A percentile compares a stretch with the other conserved stretches of the same genome.
Conservation (phyloP, 2,113 vertebrate species). For the Ptilorrhoa leucosticta region DNA sequence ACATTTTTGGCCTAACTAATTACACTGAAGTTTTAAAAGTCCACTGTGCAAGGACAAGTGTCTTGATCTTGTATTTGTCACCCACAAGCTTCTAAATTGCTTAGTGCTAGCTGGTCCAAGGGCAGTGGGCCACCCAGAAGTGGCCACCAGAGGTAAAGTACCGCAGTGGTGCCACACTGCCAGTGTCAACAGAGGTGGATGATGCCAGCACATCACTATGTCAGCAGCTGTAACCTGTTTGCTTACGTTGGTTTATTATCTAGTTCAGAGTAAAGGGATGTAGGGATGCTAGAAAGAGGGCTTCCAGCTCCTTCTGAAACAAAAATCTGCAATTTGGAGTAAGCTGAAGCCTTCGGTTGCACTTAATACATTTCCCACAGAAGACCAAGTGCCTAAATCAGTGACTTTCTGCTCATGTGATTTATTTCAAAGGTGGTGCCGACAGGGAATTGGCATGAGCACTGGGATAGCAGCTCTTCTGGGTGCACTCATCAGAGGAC, state of each 20-base stretch:
- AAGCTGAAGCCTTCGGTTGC: background rate
- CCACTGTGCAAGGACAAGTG: background rate
- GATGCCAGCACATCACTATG: background rate
- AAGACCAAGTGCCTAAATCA: background rate
- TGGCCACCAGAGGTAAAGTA: background rate
- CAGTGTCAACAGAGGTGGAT: accelerated
- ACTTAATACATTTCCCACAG: background rate
- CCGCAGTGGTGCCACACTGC: background rate
- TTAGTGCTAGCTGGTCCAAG: background rate
- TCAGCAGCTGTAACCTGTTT: background rate
- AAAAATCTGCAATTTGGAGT: background rate
- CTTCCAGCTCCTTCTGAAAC: background rate
- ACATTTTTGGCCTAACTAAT: background rate
- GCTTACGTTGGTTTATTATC: background rate
- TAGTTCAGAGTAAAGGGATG: background rate
- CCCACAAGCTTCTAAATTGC: background rate
- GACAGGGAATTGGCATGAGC: background rate
- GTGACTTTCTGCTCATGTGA: background rate
- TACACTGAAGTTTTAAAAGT: background rate
- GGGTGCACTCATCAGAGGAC: background rate
- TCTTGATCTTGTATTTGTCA: background rate
- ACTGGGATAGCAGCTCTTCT: background rate
- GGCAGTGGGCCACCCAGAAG: background rate
- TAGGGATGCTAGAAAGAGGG: background rate
- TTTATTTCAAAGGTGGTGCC: background rate